Percentiles rank a stretch among this genome's conserved stretches.
Conservation (phyloP, 1,140 invertebrate genomes). For the Cecropterus lyciades region DNA sequence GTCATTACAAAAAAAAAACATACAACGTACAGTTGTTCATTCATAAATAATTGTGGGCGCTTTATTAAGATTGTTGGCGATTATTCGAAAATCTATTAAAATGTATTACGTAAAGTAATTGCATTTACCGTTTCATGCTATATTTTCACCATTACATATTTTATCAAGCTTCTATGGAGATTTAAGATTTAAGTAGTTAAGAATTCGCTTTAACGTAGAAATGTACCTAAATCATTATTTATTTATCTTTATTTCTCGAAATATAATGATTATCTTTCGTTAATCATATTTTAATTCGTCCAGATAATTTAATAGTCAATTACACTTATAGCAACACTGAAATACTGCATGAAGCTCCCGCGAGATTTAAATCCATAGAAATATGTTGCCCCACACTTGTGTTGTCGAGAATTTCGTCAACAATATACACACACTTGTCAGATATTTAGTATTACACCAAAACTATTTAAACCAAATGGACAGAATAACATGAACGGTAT, state of each 20-base stretch:
- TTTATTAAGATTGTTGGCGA: not conserved
- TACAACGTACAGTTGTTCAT: conserved; percentile 44
- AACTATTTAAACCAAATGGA: conserved; percentile 1
- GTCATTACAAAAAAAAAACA: conserved; percentile 65
- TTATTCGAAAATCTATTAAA: conserved; percentile 1
- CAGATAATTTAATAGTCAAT: not conserved
- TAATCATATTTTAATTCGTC: not conserved
- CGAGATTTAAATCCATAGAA: conserved; percentile 10
- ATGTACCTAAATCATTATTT: too few relatives aligned
- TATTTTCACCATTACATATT: not conserved
- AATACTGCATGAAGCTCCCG: conserved; percentile 7
- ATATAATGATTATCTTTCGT: not conserved
- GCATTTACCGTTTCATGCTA: not conserved
- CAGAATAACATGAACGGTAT: conserved; percentile 22
- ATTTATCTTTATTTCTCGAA: not conserved
- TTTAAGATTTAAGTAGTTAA: not conserved
- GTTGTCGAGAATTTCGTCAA: not conserved
- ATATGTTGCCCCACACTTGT: not conserved
- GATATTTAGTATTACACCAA: conserved; percentile 13
- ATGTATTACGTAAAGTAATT: not conserved
- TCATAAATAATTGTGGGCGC: conserved; percentile 40
- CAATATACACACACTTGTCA: conserved; percentile 10
- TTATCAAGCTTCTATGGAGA: not conserved
- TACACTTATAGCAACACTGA: conserved; percentile 9
- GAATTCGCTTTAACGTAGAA: too few relatives aligned